Evolutionary conservation across 2,113 vertebrate genomes (phyloP), one percentile per base, ranked within the genome.

Genomic region (Edolisoma coerulescens): DNA sequence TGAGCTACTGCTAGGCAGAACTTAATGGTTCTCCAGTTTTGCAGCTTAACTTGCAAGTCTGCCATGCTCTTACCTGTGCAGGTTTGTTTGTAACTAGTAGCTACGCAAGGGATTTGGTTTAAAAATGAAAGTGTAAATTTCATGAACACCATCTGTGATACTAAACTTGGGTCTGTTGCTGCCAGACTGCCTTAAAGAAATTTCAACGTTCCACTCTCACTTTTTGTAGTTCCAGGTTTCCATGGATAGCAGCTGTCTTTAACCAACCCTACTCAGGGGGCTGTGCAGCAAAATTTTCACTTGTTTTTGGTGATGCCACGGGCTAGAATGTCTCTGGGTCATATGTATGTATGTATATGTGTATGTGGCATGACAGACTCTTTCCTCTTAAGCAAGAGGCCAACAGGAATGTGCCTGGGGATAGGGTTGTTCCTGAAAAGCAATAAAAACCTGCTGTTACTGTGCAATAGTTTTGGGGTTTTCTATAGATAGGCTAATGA

Each of bases 331-430:
- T 59, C 22, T 88, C 20, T 39, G 33, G 60, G 37, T 65, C 16
- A 7, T 1, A 32, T 67, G 10, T 67, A 9, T 45, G 1, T 44
- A 2, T 23, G 2, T 6, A 6, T 68, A 1, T 53, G 30, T 73
- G 32, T 7, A 8, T 11, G 4, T 35, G 42, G 13, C 21, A 12
- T 23, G 27, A 52, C 4, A 39, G n/a, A n/a, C 59, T 59, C 18
- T 65, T 64, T 24, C 9, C 52, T 87, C 7, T 68, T 68, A 68
- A 78, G 41, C 57, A 60, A 41, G 49, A 79, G 16, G 42, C n/a
- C 67, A 86, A 18, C 7, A 42, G 56, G 22, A 82, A 11, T 10
- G 6, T 63, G 24, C 64, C 56, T 52, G 64, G 30, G 45, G 23
- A 35, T 33, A 10, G 16, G 28, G 17, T 13, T 81, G 56, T 23